phyloP scores from a whole-genome alignment of 2,797 vertebrate species.

The Zalophus californianus region DNA sequence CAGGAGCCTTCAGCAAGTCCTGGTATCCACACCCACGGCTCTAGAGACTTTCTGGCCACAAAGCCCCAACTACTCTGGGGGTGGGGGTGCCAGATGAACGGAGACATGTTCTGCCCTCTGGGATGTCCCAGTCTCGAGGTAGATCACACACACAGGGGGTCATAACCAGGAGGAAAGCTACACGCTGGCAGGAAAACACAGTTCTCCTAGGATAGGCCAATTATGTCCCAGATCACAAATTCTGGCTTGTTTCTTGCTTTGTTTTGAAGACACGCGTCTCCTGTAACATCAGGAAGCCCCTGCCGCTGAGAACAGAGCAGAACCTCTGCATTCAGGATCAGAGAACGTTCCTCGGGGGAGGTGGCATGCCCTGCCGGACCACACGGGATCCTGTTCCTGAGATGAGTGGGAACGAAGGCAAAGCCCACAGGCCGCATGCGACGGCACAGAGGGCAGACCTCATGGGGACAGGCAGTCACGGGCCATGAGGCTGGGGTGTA shows the following conservation, averaged over 20 bases:
- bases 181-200: neutral
- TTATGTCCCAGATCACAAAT: neutral
- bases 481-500: neutral
- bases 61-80: too few species aligned
- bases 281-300: neutral
- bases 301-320: neutral
- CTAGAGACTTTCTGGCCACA: too few species aligned
- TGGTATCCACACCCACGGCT: too few species aligned
- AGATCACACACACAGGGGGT: rapidly evolving
- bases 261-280: neutral
- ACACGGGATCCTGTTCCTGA: rapidly evolving
- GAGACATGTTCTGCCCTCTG: too few species aligned
- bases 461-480: rapidly evolving
- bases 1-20: too few species aligned
- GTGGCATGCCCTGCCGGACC: rapidly evolving
- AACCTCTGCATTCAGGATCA: rapidly evolving
- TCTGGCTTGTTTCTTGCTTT: neutral
- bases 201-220: too few species aligned
- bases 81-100: too few species aligned
- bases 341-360: rapidly evolving
- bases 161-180: rapidly evolving
- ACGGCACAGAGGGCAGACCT: rapidly evolving
- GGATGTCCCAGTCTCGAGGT: too few species aligned
- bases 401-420: rapidly evolving
- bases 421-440: rapidly evolving